phyloP scores from a whole-genome alignment of 2,113 vertebrate genomes.

The Xiphophorus maculatus region DNA sequence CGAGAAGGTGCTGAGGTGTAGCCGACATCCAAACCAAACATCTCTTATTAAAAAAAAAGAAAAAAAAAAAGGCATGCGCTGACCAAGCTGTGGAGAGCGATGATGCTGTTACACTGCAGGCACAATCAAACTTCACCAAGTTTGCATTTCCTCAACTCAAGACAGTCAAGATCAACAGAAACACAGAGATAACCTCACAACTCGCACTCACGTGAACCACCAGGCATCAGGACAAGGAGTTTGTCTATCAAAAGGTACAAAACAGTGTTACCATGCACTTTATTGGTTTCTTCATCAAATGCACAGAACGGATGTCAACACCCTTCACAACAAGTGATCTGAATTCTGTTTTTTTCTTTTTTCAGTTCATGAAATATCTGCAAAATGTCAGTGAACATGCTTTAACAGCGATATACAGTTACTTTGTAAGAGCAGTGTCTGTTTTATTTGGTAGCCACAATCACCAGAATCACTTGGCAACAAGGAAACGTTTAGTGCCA shows the following conservation, averaged over 20 bases:
- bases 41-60: slow-evolving; percentile 58
- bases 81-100: slow-evolving; percentile 62
- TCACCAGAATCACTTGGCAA: slow-evolving; percentile 69
- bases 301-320: slow-evolving; percentile 36
- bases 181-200: slow-evolving; percentile 51
- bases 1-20: slow-evolving; percentile 38
- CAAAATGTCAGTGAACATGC: slow-evolving; percentile 74
- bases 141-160: slow-evolving; percentile 62
- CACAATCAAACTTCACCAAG: slow-evolving; percentile 69
- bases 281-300: slow-evolving; percentile 45
- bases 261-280: slow-evolving; percentile 71
- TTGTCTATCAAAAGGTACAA: slow-evolving; percentile 59
- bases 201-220: slow-evolving; percentile 55
- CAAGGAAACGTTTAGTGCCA: slow-evolving; percentile 48
- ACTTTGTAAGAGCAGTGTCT: slow-evolving; percentile 60
- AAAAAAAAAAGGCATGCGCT: no score
- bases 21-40: slow-evolving; percentile 56
- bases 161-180: slow-evolving; percentile 57
- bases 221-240: slow-evolving; percentile 56
- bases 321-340: slow-evolving; percentile 35
- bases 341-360: slow-evolving; percentile 26
- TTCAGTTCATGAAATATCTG: slow-evolving; percentile 41
- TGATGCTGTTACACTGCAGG: slow-evolving; percentile 58
- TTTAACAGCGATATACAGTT: slow-evolving; percentile 64
- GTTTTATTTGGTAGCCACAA: slow-evolving; percentile 68